Percentiles rank a stretch among this genome's conserved stretches.
These are phyloP conservation scores for Smittia sp. DNA, from an alignment of 2,888 invertebrate species.

Conservation along the genomic window DNA sequence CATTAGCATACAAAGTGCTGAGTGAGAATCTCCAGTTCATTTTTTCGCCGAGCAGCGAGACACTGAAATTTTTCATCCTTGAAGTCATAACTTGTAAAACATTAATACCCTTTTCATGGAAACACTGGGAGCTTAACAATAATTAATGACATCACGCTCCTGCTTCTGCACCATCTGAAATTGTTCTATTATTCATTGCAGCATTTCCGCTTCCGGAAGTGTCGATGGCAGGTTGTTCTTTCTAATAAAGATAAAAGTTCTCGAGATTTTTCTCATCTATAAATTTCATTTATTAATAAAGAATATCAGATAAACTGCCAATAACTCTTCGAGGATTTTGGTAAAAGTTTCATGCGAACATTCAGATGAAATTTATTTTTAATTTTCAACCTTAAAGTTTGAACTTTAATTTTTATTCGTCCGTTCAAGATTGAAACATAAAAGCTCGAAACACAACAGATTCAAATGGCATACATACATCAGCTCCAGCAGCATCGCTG, in stretches of 20 bases:
- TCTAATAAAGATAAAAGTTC: neutral
- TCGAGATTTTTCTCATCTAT: neutral
- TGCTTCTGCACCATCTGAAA: neutral
- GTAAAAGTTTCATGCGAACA: no score
- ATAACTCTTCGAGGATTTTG: no score
- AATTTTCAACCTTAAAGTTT: no score
- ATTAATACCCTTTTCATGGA: conserved; percentile 1
- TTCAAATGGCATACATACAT: conserved; percentile 31
- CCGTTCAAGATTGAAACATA: neutral
- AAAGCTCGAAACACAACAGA: neutral
- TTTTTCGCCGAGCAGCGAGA: neutral
- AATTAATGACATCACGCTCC: conserved; percentile 7
- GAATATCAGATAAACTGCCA: no score
- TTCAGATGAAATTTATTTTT: no score
- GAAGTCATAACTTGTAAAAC: conserved; percentile 10
- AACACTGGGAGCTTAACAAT: conserved; percentile 9
- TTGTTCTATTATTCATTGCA: conserved; percentile 16
- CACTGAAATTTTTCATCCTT: neutral
- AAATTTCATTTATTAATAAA: neutral
- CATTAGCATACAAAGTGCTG: conserved; percentile 3
- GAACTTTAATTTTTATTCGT: neutral
- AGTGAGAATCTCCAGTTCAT: neutral
- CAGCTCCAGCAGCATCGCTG: conserved; percentile 42
- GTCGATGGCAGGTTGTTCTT: neutral
- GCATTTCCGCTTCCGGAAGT: neutral